Conservation (phyloP, 2,888 invertebrate genomes). For the Esperia sulphurella region DNA sequence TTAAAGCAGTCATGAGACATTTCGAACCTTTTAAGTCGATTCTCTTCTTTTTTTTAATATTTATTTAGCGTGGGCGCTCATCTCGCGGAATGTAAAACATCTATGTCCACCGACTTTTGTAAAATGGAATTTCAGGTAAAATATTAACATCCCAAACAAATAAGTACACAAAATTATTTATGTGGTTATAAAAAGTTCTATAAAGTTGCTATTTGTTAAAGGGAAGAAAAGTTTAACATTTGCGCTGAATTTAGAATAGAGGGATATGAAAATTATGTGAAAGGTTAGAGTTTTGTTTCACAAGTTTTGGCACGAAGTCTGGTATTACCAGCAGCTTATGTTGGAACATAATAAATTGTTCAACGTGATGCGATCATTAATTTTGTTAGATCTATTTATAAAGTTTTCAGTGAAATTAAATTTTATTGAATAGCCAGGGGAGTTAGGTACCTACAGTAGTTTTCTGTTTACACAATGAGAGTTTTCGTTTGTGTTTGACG, state of each 20-base stretch:
- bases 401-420: slow-evolving; percentile 15
- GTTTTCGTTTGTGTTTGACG: background rate
- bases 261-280: background rate
- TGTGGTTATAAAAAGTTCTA: background rate
- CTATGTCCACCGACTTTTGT: background rate
- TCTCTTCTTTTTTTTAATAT: no score
- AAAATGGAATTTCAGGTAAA: background rate
- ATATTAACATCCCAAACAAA: background rate
- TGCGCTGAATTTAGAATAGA: background rate
- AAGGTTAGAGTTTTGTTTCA: background rate
- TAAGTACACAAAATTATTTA: background rate
- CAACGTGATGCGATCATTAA: slow-evolving; percentile 21
- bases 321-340: slow-evolving; percentile 16
- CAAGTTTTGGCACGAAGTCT: slow-evolving; percentile 13
- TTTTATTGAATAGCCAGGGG: slow-evolving; percentile 5
- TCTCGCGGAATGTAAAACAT: background rate
- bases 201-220: background rate
- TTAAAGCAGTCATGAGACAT: no score
- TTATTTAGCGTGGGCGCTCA: no score
- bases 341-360: slow-evolving; percentile 23
- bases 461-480: background rate
- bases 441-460: no score
- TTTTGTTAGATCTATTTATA: slow-evolving; percentile 15
- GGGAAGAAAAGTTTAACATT: background rate
- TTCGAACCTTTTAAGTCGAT: no score